Conservation (phyloP, 1,140 invertebrate genomes). For the Arion vulgaris region DNA sequence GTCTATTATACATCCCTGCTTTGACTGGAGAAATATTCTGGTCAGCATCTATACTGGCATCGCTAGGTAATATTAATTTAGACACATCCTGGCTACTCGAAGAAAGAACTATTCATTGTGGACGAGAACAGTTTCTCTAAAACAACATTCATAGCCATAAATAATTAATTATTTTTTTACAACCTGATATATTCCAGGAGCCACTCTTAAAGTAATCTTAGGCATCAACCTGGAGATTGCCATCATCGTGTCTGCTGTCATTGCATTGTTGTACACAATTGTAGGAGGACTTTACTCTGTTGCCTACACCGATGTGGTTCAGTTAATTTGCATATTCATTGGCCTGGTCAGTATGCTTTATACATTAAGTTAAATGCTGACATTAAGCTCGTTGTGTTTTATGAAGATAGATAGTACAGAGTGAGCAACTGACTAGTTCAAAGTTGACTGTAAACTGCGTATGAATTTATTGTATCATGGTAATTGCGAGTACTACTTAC, state of each 20-base stretch:
- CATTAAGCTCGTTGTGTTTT: no score
- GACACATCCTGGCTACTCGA: background rate
- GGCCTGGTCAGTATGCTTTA: constrained; percentile 85
- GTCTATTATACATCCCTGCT: constrained; percentile 93
- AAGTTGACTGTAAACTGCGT: no score
- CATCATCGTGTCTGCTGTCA: constrained; percentile 94
- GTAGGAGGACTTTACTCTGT: constrained; percentile 98
- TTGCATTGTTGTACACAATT: constrained; percentile 96
- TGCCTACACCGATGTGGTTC: constrained; percentile 98
- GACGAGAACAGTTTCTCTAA: no score
- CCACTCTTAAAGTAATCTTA: constrained; percentile 95
- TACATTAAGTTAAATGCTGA: no score
- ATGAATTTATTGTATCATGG: no score
- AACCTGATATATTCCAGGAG: constrained; percentile 76
- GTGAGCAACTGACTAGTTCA: no score
- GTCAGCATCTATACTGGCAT: constrained; percentile 95
- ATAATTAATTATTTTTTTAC: no score
- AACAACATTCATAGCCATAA: no score
- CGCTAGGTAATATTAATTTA: constrained; percentile 79
- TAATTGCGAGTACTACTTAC: no score
- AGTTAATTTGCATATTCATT: constrained; percentile 98
- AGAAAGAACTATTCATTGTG: background rate
- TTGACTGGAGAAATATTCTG: constrained; percentile 97
- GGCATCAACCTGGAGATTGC: constrained; percentile 93
- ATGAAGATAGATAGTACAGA: no score